These are phyloP conservation scores for Bettongia penicillata DNA, from an alignment of 2,113 vertebrate species.

Conservation along the genomic window DNA sequence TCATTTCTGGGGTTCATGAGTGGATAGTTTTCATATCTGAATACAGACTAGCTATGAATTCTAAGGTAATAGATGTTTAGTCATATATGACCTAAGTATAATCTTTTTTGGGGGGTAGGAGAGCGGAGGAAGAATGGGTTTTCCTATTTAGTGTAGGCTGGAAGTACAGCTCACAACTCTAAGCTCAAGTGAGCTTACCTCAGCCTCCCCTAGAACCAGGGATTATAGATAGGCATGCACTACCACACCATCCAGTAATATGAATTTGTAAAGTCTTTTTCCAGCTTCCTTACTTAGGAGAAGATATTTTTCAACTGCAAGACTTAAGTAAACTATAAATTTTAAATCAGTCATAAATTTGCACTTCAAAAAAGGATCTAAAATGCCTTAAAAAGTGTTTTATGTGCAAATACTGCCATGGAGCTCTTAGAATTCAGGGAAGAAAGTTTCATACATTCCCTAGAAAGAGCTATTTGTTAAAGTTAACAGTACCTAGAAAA, in stretches of 20 bases:
- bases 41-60: background rate
- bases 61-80: rapidly evolving
- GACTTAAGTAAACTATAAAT: background rate
- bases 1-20: background rate
- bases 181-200: background rate
- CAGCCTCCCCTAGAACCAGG: background rate
- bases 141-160: background rate
- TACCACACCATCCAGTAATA: background rate
- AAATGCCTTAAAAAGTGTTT: background rate
- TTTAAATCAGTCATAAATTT: background rate
- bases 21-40: background rate
- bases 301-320: background rate
- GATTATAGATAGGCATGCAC: background rate
- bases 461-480: background rate
- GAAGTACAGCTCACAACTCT: background rate
- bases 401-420: background rate
- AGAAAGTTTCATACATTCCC: background rate
- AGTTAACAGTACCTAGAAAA: background rate
- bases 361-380: background rate
- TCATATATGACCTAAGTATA: background rate
- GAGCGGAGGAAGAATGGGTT: background rate
- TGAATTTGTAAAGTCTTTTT: background rate
- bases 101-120: background rate
- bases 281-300: background rate
- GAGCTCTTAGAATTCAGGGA: slow-evolving; percentile 7